Base-by-base conservation (phyloP, 2,888 invertebrate genomes). In the Brachypterus glaber region DNA sequence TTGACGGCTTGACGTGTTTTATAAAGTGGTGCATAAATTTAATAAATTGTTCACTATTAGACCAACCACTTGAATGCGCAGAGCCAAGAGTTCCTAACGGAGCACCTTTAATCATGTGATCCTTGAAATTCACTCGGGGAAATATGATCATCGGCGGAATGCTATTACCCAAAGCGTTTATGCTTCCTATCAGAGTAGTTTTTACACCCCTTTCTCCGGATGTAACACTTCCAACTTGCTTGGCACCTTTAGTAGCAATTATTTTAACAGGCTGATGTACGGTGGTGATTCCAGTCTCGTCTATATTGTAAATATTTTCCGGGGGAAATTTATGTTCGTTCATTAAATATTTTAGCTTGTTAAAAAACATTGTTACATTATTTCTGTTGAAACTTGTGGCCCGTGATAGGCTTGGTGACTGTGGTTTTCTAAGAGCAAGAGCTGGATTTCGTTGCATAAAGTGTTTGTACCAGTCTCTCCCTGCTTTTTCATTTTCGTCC, bases 261-360 rank as follows among this genome's bases (percentile, higher is more conserved):
- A 58, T 45, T 39, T 50, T 52, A 13, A 43, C 17, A 4, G 54
- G 50, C 26, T 48, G 48, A 17, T 53, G 50, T 3, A 56, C 55
- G 4, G 52, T 58, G 7, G 53, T 52, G 2, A 54, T 33, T 1
- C 51, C 53, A 13, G 50, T 55, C 41, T 58, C 53, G 43, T 57
- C 54, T 8, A 49, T 30, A 43, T 58, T 60, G 18, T 41, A 59
- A n/a, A 58, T 45, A 30, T 39, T 31, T 15, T 35, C 37, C 8
- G 41, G 33, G 11, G 15, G 33, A 33, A 46, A 46, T 9, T 35
- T 43, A 32, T 44, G 17, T 24, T 40, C 41, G n/a, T 32, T 18
- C 14, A 18, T 17, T 9, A 41, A 5, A 11, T 31, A 32, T 36
- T 30, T 34, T 11, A 41, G 18, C 25, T 43, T 40, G 25, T 33